Evolutionary conservation across 2,797 vertebrate species (phyloP).

Genomic region (Chaunax sp.): DNA sequence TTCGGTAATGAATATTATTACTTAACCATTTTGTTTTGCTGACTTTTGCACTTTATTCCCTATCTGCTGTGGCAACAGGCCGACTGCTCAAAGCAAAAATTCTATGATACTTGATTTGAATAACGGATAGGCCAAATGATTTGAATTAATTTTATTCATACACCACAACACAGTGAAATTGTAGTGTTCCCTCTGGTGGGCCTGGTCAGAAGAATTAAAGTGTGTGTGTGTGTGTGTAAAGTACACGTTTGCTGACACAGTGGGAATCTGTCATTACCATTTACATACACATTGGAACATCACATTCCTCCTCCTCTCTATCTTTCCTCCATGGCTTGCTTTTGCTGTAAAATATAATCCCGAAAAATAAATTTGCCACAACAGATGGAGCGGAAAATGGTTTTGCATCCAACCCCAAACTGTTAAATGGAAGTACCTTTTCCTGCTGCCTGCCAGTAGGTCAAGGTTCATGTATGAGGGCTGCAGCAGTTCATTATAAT

Average conservation of each 20-base stretch:
- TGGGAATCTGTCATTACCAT: conserved; percentile 58
- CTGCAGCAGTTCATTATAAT: conserved; percentile 37
- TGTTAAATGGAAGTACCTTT: conserved; percentile 58
- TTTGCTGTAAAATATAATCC: conserved; percentile 61
- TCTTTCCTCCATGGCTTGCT: conserved; percentile 40
- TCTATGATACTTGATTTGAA: conserved; percentile 58
- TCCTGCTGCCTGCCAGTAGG: conserved; percentile 23
- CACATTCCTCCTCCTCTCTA: conserved; percentile 30
- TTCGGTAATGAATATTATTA: conserved; percentile 63
- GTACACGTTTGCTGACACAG: conserved; percentile 64
- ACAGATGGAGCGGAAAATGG: conserved; percentile 76
- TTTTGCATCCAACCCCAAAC: conserved; percentile 63
- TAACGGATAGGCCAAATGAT: conserved; percentile 57
- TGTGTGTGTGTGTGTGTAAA: conserved; percentile 17
- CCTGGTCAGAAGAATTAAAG: conserved; percentile 16
- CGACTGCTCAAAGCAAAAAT: conserved; percentile 35
- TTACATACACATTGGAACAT: conserved; percentile 62
- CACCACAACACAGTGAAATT: conserved; percentile 38
- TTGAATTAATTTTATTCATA: conserved; percentile 54
- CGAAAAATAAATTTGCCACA: conserved; percentile 64
- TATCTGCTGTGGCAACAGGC: conserved; percentile 37
- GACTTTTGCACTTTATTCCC: conserved; percentile 56
- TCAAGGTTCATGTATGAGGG: conserved; percentile 33
- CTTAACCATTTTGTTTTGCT: conserved; percentile 59
- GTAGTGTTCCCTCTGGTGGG: conserved; percentile 35